Base-by-base conservation (phyloP, 2,113 vertebrate species). In the Nothoprocta perdicaria region DNA sequence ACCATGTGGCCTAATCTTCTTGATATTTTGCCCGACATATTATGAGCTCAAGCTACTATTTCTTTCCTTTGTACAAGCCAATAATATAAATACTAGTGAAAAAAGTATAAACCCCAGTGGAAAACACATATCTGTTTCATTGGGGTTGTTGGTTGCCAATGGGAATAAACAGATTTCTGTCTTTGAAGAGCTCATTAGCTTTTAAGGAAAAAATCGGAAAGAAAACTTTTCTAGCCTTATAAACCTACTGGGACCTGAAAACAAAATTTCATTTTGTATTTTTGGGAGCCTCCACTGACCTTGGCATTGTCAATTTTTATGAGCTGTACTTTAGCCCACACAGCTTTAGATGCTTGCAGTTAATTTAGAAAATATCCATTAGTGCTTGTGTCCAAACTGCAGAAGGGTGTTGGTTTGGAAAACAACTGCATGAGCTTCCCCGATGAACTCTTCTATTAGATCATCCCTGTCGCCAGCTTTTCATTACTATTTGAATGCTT, bases 31-130 rank as follows among this genome's bases (percentile, higher is more conserved):
- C 96, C 94, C 89, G 94, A 95, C 45, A 50, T 81, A 94, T 91
- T 95, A 95, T 79, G 83, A 96, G 75, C 72, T 95, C 77, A 94
- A 96, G 89, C 94, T 95, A 94, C 94, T 92, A 95, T 94, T 96
- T 97, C 89, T 97, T 97, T 96, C 94, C 93, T 93, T 95, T 95
- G 71, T 90, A 95, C 33, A 96, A 95, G 94, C 95, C 94, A 97
- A 71, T 95, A 94, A 88, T 84, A 93, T 62, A 94, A 95, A 91
- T 33, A 67, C 55, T 94, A 80, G 71, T 86, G 84, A 41, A 94
- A 96, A 94, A 90, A 67, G 83, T 94, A 92, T 55, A 93, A 94
- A 96, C 72, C 87, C 62, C 95, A 81, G 7, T 21, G 82, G 92
- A 96, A 95, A 77, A 85, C 53, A 91, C 58, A 10, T 91, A 95